Base-by-base conservation (phyloP, 1,140 invertebrate genomes). In the Zophobas morio region DNA sequence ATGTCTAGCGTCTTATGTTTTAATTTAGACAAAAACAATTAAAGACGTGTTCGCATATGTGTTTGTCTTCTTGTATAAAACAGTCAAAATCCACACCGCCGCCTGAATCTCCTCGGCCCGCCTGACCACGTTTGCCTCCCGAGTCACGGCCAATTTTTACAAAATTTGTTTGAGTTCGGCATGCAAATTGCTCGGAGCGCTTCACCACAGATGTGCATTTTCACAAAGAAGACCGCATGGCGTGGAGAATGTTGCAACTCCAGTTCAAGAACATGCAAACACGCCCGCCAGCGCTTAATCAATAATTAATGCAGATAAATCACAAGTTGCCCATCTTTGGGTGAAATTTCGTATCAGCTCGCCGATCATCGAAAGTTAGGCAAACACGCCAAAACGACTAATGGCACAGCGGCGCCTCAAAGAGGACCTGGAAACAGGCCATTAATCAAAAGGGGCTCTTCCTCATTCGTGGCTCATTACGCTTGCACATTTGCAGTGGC, bases 261-360 rank as follows among this genome's bases (percentile, higher is more conserved):
- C 60, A 66, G 60, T 66, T 66, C 42, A 42, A 42, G 60, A 40
- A 40, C 60, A 66, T 66, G 60, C 60, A 66, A 42, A 40, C 60
- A 66, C 60, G 60, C 60, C 60, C 60, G 60, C 60, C 42, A 66
- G 60, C 60, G 39, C 37, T 66, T 66, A 66, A 66, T 66, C 60
- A 66, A 66, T 66, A 66, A 66, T 66, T 66, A 66, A 66, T 66
- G 60, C 60, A 42, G 60, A 66, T 66, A 66, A 66, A 66, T 66
- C 60, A 66, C 60, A 66, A 37, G 39, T 66, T 66, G 60, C 60
- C 60, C 60, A 42, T 66, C 39, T 66, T 66, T 60, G 56, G 60
- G 39, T 66, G 60, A 66, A 66, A 66, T 66, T 66, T 66, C 1
- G 39, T 66, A 66, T 66, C 60, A 33, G 60, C 60, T 42, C 39